Evolutionary conservation across 92 coral and sea anemone species (phyloP), one percentile per base, ranked within the genome.

Genomic region (Porites divaricata): DNA sequence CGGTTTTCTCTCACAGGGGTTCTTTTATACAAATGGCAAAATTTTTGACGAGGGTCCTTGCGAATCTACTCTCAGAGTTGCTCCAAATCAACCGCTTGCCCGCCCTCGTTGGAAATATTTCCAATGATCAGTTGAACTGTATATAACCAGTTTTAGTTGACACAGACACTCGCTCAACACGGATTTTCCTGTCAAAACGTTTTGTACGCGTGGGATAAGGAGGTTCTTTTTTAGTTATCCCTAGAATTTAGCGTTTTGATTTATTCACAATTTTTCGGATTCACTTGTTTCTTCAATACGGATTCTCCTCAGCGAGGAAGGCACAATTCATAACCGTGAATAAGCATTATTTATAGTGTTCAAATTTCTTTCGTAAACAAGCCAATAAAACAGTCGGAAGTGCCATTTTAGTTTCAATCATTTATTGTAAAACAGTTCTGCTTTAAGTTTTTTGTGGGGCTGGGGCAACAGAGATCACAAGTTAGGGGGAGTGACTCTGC

Each of bases 351-450:
- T n/a, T n/a, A 80, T 80, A 21, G 21, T 21, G 56, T 70, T 54
- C 52, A 70, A 80, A 70, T 70, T 69, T 80, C 54, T 70, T 16
- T n/a, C 49, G 70, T 59, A 82, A 72, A 82, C 79, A 61, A 63
- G 51, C 49, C 86, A 82, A 82, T 82, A 63, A 82, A 48, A 14
- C 24, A 23, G 86, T 72, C 86, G 86, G 86, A 82, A 82, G 73
- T 82, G 23, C 52, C 72, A 59, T 82, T 74, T 82, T 48, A 72
- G 70, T 82, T 82, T 63, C 79, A 82, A 82, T 82, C 61, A 72
- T 72, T 58, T 72, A 73, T 72, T 82, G 50, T 26, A 82, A 82
- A 62, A 80, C 86, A 82, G 58, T 52, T 24, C 83, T 19, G 15
- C 76, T 16, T 69, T 73, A 17, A 45, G 54, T 69, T 8, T 69